Evolutionary conservation across 2,888 invertebrate genomes (phyloP), one percentile per base, ranked within the genome.

Genomic region (Phaonia tiefii): DNA sequence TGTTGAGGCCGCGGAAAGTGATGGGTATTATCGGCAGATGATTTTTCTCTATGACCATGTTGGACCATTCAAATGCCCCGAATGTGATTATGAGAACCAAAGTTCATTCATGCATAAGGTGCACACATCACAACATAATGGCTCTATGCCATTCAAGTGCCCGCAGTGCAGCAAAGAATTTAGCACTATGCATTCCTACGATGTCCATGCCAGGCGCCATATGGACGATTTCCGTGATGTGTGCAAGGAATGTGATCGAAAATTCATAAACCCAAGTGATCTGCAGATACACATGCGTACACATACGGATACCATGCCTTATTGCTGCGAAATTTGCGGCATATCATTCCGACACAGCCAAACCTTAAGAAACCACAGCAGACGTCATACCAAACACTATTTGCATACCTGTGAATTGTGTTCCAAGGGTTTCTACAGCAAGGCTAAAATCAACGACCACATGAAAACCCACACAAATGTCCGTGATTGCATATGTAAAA

Each of bases 381-480:
- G 78, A 15, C 78, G 78, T 7, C 81, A 81, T 7, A 78, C 78
- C 63, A 81, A 81, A 51, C 71, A 75, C 0, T 81, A 81, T 69
- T 20, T 80, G 11, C 80, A 78, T 25, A 75, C 78, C 0, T 78
- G 78, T 49, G 75, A 78, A 8, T 75, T 78, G 46, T 78, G 78
- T 15, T 78, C 81, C 7, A 75, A 81, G 49, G 81, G 78, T 7
- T 80, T 80, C 46, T 80, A 81, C 63, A 75, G 11, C 71, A 78
- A 69, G 72, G 75, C 72, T 49, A 75, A 2, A 75, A 67, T 15
- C 71, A 81, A 11, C 63, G 78, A 81, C 63, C 78, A 78, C 20
- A 78, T 78, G 78, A 81, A 81, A 67, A 78, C 78, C 1, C 78
- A 83, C 46, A 73, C 69, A 58, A 83, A 83, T 56, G 74, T 80